These are phyloP conservation scores for Suillia variegata DNA, from an alignment of 2,888 invertebrate species.

Conservation along the genomic window DNA sequence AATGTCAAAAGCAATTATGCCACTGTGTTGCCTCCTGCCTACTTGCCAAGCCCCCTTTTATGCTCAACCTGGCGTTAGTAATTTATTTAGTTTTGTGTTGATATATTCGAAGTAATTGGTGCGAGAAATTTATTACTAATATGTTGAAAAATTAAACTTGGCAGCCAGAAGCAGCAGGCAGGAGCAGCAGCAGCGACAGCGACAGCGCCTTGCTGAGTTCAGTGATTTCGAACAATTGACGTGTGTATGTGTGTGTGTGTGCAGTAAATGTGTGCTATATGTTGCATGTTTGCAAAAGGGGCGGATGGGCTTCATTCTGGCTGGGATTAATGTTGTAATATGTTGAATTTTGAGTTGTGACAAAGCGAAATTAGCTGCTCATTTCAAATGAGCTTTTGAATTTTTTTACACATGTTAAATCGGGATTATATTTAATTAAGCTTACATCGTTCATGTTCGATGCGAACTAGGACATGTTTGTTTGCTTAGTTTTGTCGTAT, in stretches of 20 bases:
- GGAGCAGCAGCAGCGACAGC: neutral
- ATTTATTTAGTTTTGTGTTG: neutral
- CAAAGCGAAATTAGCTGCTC: too few species aligned
- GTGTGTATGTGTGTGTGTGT: neutral
- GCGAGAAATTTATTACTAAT: constrained; percentile 2
- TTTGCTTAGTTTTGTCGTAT: too few species aligned
- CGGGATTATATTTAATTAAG: too few species aligned
- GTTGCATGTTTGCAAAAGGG: too few species aligned
- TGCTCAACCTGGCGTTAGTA: neutral
- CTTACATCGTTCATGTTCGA: too few species aligned
- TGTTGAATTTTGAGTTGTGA: too few species aligned
- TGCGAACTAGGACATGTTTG: too few species aligned
- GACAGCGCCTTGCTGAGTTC: neutral
- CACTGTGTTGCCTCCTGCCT: too few species aligned
- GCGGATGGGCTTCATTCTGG: neutral
- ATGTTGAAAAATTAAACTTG: neutral
- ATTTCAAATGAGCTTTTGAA: too few species aligned
- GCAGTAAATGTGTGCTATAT: too few species aligned
- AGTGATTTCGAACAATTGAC: neutral
- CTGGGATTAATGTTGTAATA: neutral
- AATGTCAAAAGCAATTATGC: constrained; percentile 4
- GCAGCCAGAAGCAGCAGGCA: neutral
- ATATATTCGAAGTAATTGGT: neutral
- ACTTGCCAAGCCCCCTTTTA: neutral
- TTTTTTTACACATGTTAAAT: too few species aligned